Evolutionary conservation across 2,113 vertebrate species (phyloP), one percentile per base, ranked within the genome.

Genomic region (Opisthocomus hoazin): DNA sequence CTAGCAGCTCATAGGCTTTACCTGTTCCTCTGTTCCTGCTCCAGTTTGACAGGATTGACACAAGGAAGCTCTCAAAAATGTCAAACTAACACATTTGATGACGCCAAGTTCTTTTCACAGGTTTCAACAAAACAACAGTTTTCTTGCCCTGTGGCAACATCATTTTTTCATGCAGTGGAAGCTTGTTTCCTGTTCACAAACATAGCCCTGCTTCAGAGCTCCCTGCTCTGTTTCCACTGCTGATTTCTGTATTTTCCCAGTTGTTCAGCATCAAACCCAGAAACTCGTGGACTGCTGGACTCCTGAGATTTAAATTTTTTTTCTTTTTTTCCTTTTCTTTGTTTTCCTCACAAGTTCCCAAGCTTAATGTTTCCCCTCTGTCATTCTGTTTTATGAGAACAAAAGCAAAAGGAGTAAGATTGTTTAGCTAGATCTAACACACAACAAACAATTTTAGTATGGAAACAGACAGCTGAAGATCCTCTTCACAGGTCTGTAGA

Each of bases 111-210:
- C 83, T 96, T 93, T 95, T 80, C 75, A 89, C 60, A n/a, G n/a
- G n/a, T n/a, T n/a, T n/a, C n/a, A n/a, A n/a, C n/a, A n/a, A n/a
- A n/a, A n/a, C n/a, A n/a, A n/a, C n/a, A n/a, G n/a, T n/a, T n/a
- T n/a, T n/a, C n/a, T n/a, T n/a, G 12, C 88, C 57, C 93, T 90
- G 75, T 79, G 71, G 78, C 68, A 90, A 61, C 10, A 4, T 81
- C 75, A 17, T 88, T 89, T 93, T 92, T 92, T 93, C 75, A 64
- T 61, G 36, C 27, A 70, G 70, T 48, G 87, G 78, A 94, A 78
- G 13, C 51, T 91, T 85, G 71, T 90, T 91, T 71, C 54, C 63
- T 84, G 60, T 61, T 90, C 93, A 77, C 73, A 95, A 91, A 82
- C 36, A 87, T 1, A 88, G 84, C 56, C 48, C 39, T 4, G 10